These are phyloP conservation scores for Anarsia innoxiella DNA, from an alignment of 2,888 invertebrate genomes.

Conservation along the genomic window DNA sequence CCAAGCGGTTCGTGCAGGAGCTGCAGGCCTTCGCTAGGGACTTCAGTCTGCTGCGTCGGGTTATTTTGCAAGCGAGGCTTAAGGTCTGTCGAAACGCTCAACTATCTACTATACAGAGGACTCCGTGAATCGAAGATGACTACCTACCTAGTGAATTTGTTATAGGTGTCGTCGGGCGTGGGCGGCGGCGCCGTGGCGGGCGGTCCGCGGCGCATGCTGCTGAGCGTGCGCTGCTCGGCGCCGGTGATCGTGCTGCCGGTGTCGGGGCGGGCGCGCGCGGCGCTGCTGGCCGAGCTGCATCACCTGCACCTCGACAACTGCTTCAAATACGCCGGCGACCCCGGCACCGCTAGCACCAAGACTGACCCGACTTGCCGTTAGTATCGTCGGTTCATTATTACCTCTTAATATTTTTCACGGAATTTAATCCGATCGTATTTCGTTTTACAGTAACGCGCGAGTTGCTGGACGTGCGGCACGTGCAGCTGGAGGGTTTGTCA, in stretches of 20 bases:
- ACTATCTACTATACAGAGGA: no score
- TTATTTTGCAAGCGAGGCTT: conserved; percentile 81
- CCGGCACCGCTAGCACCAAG: conserved; percentile 65
- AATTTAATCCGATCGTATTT: not conserved
- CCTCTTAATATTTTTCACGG: not conserved
- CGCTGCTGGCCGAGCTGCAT: conserved; percentile 88
- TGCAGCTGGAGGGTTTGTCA: conserved; percentile 85
- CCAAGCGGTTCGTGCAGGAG: conserved; percentile 93
- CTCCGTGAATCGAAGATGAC: not conserved
- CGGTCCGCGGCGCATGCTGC: conserved; percentile 79
- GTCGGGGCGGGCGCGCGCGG: conserved; percentile 83
- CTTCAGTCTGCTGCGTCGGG: conserved; percentile 88
- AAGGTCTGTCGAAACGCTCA: conserved; percentile 46
- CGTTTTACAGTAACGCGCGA: conserved; percentile 46
- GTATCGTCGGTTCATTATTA: conserved; percentile 30
- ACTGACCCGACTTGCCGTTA: conserved; percentile 45
- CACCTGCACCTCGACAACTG: conserved; percentile 85
- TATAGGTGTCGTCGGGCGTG: conserved; percentile 25
- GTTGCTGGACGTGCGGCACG: conserved; percentile 83
- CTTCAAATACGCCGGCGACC: conserved; percentile 79
- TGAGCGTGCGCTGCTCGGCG: conserved; percentile 59
- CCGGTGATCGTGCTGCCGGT: conserved; percentile 92
- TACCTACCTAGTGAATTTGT: no score
- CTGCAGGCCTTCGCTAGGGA: conserved; percentile 89
- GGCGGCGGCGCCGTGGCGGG: conserved; percentile 46